Percentiles rank a stretch among this genome's conserved stretches.
Conservation (phyloP, 2,888 invertebrate species). For the Drosophila diplacantha region DNA sequence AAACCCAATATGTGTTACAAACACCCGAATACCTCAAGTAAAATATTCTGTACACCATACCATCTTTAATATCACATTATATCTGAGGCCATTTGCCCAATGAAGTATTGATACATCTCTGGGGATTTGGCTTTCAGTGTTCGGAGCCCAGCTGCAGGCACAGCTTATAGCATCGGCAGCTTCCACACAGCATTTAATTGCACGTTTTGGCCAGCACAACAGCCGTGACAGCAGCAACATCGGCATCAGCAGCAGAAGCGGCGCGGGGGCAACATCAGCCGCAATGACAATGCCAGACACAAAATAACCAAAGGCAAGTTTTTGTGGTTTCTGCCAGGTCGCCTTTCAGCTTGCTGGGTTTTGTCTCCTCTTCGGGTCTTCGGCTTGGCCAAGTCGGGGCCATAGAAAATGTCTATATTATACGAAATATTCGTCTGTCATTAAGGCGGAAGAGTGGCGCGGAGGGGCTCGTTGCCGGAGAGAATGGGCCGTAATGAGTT, state of each 20-base stretch:
- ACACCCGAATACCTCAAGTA: background rate
- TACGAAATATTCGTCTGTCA: constrained; percentile 43
- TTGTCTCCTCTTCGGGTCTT: constrained; percentile 24
- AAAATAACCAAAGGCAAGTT: constrained; percentile 59
- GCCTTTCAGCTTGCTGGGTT: constrained; percentile 32
- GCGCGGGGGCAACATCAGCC: constrained; percentile 31
- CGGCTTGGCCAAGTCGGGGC: constrained; percentile 36
- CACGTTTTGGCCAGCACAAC: constrained; percentile 55
- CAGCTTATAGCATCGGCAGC: constrained; percentile 42
- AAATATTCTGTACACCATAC: constrained; percentile 1
- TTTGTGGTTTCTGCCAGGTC: constrained; percentile 48
- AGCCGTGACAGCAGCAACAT: constrained; percentile 27
- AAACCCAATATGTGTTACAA: constrained; percentile 8
- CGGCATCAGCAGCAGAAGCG: constrained; percentile 19
- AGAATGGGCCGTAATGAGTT: constrained; percentile 48
- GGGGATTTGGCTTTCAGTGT: constrained; percentile 18
- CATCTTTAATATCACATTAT: background rate
- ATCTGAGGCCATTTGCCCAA: background rate
- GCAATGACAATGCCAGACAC: constrained; percentile 57
- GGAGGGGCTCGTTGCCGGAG: constrained; percentile 1
- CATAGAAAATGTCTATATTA: constrained; percentile 60
- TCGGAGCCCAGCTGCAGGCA: constrained; percentile 33
- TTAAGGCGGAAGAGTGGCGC: constrained; percentile 19
- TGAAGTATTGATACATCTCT: background rate
- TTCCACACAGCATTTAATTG: constrained; percentile 60